Conservation (phyloP, 1,140 invertebrate genomes). For the Drosophila varians region DNA sequence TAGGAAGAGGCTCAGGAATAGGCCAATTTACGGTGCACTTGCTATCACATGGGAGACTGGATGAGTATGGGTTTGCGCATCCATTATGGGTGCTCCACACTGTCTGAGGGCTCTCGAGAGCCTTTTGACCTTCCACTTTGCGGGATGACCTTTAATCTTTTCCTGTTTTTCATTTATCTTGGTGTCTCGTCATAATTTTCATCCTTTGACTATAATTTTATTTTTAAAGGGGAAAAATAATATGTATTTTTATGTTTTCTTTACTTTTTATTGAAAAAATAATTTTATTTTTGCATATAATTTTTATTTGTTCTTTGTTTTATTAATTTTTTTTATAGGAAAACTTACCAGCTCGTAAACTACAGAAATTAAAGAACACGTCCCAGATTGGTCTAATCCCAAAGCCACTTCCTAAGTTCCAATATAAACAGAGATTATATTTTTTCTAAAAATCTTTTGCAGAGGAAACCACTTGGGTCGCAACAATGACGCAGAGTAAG, state of each 20-base stretch:
- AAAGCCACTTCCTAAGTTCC: neutral
- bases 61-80: neutral
- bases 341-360: neutral
- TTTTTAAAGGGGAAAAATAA: no score
- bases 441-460: slow-evolving; percentile 5
- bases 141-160: slow-evolving; percentile 3
- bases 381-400: neutral
- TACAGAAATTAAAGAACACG: neutral
- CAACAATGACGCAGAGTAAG: slow-evolving; percentile 48
- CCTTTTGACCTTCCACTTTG: slow-evolving; percentile 13
- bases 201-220: no score
- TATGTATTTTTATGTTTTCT: neutral
- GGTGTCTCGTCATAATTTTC: no score
- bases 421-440: neutral
- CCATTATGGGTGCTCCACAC: slow-evolving; percentile 9
- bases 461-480: slow-evolving; percentile 32
- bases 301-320: neutral
- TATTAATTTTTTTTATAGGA: neutral
- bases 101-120: slow-evolving; percentile 16
- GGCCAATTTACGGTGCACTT: slow-evolving; percentile 30
- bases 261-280: no score
- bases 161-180: neutral
- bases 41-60: neutral
- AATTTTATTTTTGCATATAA: neutral
- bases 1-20: slow-evolving; percentile 15